Percentiles rank a stretch among this genome's conserved stretches.
Conservation (phyloP, 2,113 vertebrate genomes). For the Sardina pilchardus region DNA sequence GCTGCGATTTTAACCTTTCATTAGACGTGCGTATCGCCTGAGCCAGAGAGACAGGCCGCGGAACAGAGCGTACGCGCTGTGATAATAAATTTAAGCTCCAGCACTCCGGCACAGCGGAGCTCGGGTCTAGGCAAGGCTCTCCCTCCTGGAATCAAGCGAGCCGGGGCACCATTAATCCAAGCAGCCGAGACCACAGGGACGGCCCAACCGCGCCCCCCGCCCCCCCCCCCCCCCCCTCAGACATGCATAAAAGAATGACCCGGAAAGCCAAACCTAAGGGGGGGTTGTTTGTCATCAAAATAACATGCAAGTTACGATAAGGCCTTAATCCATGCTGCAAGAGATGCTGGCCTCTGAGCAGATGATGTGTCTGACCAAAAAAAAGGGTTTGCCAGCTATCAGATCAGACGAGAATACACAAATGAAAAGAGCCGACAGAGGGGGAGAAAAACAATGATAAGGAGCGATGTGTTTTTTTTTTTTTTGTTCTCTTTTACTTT, state of each 20-base stretch:
- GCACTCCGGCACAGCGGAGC: neutral
- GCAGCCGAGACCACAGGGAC: neutral
- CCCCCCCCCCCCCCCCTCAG: neutral
- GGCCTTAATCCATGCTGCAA: neutral
- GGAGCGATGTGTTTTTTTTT: neutral
- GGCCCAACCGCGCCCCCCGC: neutral
- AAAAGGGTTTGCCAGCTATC: neutral
- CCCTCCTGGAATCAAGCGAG: neutral
- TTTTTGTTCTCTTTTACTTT: conserved; percentile 1
- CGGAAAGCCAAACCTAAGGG: neutral
- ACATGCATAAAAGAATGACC: neutral
- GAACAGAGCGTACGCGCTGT: neutral
- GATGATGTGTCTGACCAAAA: neutral
- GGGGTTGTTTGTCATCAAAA: neutral
- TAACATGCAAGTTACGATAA: neutral
- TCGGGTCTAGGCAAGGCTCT: neutral
- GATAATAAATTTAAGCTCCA: neutral
- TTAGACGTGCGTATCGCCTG: neutral
- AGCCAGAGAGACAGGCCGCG: neutral
- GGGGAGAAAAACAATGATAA: neutral
- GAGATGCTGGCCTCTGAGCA: neutral
- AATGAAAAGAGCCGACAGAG: neutral
- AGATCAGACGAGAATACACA: neutral
- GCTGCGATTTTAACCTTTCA: neutral
- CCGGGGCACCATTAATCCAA: neutral